phyloP scores from a whole-genome alignment of 2,113 vertebrate genomes.

The Odontesthes bonariensis region DNA sequence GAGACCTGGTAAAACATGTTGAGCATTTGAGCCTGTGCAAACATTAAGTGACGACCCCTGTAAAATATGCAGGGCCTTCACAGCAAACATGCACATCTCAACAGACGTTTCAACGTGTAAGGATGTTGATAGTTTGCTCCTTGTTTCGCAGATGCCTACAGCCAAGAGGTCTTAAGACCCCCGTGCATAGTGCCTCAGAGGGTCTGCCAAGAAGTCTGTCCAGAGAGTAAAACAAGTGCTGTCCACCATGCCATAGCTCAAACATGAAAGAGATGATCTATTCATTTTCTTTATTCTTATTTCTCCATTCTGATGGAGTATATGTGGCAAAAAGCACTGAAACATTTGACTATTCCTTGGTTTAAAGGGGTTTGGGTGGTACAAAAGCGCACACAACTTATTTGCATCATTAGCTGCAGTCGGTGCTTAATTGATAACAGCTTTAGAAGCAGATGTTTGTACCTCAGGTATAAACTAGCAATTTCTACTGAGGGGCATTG shows the following conservation, averaged over 20 bases:
- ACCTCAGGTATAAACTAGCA: constrained; percentile 4
- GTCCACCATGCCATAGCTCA: constrained; percentile 25
- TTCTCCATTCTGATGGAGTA: neutral
- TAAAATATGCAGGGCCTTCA: neutral
- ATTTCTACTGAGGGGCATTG: constrained; percentile 22
- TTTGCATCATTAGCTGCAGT: constrained; percentile 15
- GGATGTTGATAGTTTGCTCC: neutral
- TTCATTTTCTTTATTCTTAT: neutral
- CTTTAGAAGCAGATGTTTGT: constrained; percentile 8
- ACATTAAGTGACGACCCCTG: neutral
- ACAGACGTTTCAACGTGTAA: constrained; percentile 2
- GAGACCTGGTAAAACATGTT: neutral
- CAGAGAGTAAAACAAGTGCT: constrained; percentile 9
- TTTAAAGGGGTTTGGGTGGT: constrained; percentile 8
- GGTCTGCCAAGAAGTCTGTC: constrained; percentile 19
- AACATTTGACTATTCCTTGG: neutral
- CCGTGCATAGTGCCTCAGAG: constrained; percentile 22
- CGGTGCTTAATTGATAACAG: constrained; percentile 17
- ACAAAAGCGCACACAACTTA: neutral
- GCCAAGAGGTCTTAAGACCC: neutral
- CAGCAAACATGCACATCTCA: constrained; percentile 23
- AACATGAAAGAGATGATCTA: constrained; percentile 1
- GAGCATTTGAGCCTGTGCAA: neutral
- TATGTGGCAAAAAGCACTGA: neutral
- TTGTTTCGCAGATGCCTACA: constrained; percentile 8